Conservation (phyloP, 1,140 invertebrate species). For the Pygmarrhopalites habei region DNA sequence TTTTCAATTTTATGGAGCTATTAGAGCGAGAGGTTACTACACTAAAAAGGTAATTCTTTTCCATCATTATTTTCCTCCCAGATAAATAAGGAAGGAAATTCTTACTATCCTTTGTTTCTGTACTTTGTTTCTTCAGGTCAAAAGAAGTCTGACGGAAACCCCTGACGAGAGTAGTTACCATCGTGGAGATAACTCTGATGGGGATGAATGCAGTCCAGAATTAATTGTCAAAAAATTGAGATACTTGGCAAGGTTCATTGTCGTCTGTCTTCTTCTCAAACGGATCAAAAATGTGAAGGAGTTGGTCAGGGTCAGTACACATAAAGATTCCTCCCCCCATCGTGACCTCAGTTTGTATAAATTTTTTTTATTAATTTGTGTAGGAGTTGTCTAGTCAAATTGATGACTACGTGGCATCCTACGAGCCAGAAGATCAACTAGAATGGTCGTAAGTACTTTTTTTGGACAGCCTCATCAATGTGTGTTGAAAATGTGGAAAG, state of each 20-base stretch:
- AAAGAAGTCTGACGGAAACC: too few species aligned
- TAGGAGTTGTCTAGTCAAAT: constrained; percentile 81
- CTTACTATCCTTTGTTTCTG: too few species aligned
- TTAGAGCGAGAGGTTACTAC: constrained; percentile 87
- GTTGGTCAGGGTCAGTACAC: constrained; percentile 61
- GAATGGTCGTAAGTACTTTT: too few species aligned
- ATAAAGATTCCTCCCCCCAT: too few species aligned
- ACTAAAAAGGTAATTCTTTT: constrained; percentile 69
- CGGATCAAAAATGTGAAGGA: constrained; percentile 90
- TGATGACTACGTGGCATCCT: constrained; percentile 87
- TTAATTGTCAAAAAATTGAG: constrained; percentile 96
- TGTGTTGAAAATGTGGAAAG: too few species aligned
- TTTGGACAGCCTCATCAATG: too few species aligned
- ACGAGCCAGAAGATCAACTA: constrained; percentile 92
- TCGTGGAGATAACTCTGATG: constrained; percentile 70
- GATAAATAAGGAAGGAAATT: too few species aligned
- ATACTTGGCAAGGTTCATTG: constrained; percentile 94
- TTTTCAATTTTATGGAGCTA: constrained; percentile 93
- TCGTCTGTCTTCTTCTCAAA: constrained; percentile 88
- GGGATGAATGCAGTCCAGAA: constrained; percentile 56
- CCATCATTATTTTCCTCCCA: too few species aligned
- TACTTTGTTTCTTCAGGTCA: too few species aligned
- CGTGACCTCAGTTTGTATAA: too few species aligned
- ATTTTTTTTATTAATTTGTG: too few species aligned
- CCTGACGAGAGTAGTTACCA: not conserved